Percentiles rank a stretch among this genome's conserved stretches.
Conservation (phyloP, 37 sponge, comb jelly and placozoan species). For the Corticium candelabrum region DNA sequence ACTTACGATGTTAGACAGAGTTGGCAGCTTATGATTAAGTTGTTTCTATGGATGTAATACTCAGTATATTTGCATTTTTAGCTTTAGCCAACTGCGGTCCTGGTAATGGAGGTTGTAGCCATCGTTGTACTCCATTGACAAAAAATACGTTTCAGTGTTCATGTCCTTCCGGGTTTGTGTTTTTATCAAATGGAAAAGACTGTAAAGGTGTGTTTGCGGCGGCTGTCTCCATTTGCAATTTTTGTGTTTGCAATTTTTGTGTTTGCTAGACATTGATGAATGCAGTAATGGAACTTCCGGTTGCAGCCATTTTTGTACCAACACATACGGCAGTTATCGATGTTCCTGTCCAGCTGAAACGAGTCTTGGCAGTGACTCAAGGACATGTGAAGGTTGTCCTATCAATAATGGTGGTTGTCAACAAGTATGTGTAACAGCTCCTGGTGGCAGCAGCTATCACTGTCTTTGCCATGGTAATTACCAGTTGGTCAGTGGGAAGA, state of each 20-base stretch:
- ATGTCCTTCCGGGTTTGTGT: neutral
- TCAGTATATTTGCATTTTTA: no score
- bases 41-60: no score
- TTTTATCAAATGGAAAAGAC: neutral
- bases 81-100: neutral
- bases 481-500: neutral
- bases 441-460: neutral
- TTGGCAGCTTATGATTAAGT: neutral
- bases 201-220: neutral
- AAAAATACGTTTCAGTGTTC: neutral
- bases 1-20: no score
- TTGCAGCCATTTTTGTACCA: neutral
- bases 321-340: neutral
- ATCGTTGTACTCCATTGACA: neutral
- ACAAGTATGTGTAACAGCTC: neutral
- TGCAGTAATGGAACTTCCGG: neutral
- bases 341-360: slow-evolving; percentile 1
- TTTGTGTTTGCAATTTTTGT: neutral
- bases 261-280: slow-evolving; percentile 7
- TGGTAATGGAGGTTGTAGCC: neutral
- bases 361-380: neutral
- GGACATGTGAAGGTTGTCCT: slow-evolving; percentile 8
- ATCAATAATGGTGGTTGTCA: slow-evolving; percentile 8
- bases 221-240: neutral
- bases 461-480: slow-evolving; percentile 7